phyloP scores from a whole-genome alignment of 2,113 vertebrate genomes.

The Pangasianodon hypophthalmus region DNA sequence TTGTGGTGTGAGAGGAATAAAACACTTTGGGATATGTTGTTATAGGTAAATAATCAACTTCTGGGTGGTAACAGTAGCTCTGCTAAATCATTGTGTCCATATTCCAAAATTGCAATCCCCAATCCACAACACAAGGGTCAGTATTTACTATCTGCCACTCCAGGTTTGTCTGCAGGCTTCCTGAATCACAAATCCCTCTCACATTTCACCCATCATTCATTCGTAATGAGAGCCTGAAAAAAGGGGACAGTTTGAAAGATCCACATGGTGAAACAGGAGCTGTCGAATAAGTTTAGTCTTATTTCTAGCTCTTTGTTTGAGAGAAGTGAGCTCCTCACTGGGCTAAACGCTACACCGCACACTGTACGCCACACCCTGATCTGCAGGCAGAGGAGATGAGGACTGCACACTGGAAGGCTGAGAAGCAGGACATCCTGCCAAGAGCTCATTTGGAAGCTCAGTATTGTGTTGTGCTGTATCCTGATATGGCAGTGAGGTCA shows the following conservation, averaged over 20 bases:
- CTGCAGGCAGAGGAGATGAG: neutral
- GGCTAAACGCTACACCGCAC: neutral
- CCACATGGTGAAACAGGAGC: conserved; percentile 36
- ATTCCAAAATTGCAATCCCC: neutral
- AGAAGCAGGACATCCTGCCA: neutral
- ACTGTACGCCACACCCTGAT: conserved; percentile 10
- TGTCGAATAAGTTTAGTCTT: neutral
- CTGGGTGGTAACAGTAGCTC: no score
- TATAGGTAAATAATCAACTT: neutral
- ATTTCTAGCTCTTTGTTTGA: conserved; percentile 41
- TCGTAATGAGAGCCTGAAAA: conserved; percentile 50
- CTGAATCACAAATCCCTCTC: conserved; percentile 15
- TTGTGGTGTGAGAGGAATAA: neutral
- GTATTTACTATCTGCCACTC: neutral
- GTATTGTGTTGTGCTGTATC: neutral
- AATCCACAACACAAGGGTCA: neutral
- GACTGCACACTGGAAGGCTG: neutral
- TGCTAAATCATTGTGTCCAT: neutral
- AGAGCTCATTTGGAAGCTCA: neutral
- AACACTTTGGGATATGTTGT: neutral
- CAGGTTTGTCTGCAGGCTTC: neutral
- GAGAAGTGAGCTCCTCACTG: conserved; percentile 16
- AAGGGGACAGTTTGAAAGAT: conserved; percentile 3
- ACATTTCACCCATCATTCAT: conserved; percentile 53
- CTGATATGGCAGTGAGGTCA: neutral